Base-by-base conservation (phyloP, 2,888 invertebrate species). In the Brenthis hecate region DNA sequence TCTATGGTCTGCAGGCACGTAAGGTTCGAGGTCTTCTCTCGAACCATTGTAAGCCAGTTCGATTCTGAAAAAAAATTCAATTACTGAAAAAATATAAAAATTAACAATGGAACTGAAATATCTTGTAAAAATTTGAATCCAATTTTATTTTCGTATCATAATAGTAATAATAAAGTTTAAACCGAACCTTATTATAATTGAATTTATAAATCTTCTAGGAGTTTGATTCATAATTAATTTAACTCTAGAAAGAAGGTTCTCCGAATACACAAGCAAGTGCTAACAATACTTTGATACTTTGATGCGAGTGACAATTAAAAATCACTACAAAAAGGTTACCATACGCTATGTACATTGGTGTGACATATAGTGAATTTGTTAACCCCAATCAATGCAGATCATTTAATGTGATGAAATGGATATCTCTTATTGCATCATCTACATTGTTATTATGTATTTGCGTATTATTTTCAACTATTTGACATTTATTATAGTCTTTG, bases 11-110 rank as follows among this genome's bases (percentile, higher is more conserved):
- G 91, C 82, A 0, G 92, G 92, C 2, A 89, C 81, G 72, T 92
- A 92, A 0, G 92, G 91, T 2, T 92, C 91, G 78, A 92, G 77
- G 61, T 92, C 91, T 79, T 92, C 92, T 77, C 91, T 81, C 0
- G 92, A 92, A 5, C 92, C 92, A 86, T 91, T 90, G 81, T 88
- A 88, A 0, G 92, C 89, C 56, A 92, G 78, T 72, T 92, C 92
- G 66, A 91, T 87, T 77, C 92, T 92, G 86, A 57, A 83, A 28
- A 28, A 51, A 50, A 13, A 60, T 6, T 13, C 28, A 1, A 5
- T 16, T 28, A 36, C n/a, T 19, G 11, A 16, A 60, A 60, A 47
- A 14, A 13, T 23, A 11, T 28, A 50, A 57, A 43, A 53, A 23
- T 13, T 6, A 4, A 43, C 11, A 1, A 36, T 51, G 23, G 16